Base-by-base conservation (phyloP, 2,797 vertebrate genomes). In the Heterohyrax brucei region DNA sequence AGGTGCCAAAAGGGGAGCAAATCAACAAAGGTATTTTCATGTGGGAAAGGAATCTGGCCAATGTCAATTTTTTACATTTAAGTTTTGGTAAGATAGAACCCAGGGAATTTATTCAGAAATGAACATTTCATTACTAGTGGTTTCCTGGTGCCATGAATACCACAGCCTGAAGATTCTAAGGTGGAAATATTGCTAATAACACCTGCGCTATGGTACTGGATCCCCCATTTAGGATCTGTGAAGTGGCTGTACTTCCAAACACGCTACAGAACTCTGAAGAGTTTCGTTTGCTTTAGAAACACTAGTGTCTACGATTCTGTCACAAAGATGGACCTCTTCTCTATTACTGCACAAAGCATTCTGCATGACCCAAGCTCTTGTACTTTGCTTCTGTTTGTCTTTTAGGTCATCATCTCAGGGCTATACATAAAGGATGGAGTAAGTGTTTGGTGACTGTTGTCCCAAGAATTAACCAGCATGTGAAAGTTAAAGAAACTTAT, bases 221-320 rank as follows among this genome's bases (percentile, higher is more conserved):
- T 64, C 76, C 78, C 19, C 24, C 22, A 61, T 10, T 9, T 5
- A 86, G 53, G 46, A 78, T 62, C 62, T 88, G 28, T 46, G 66
- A 86, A 1, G 16, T 56, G 62, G 44, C 21, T 53, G 13, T 80
- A 59, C 44, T 90, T 95, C 19, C 19, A 46, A 95, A 77, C 3
- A 81, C 0, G 1, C 24, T 10, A 21, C 21, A 80, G 72, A 93
- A 44, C 26, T 77, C 33, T 44, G 28, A 62, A 68, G 1, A n/a
- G 62, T 59, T 91, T 87, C 76, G 39, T 80, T 95, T 44, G 21
- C 70, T 92, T 95, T 50, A 89, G 78, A 92, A 76, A 85, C 48
- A 68, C 6, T 1, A 7, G 30, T 56, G 30, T 56, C 39, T 72
- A 72, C 9, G 30, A 84, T 62, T 90, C 44, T 53, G 48, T 13